Base-by-base conservation (phyloP, 2,888 invertebrate species). In the Latheticus oryzae region DNA sequence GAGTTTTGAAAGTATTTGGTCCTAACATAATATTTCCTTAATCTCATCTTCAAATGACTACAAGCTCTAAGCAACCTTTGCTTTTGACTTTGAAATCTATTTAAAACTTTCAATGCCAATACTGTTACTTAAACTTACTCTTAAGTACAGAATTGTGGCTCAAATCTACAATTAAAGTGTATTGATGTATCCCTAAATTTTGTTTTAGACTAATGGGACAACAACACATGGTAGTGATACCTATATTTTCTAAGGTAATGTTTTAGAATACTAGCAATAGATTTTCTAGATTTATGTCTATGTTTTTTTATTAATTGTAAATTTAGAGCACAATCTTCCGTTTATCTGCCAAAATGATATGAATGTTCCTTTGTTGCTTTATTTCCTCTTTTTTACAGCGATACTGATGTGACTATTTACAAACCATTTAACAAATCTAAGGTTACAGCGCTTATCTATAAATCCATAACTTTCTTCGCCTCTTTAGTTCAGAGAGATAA, bases 211-310 rank as follows among this genome's bases (percentile, higher is more conserved):
- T 82, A 87, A 87, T 83, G 87, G 84, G 75, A 85, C 86, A 82
- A 84, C 85, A 81, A 82, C 85, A 63, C 64, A 71, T 65, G 71
- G 68, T 87, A 91, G 91, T 85, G 88, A 91, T 87, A 91, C 91
- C 77, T 91, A 91, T 86, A 91, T 91, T 86, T 91, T 83, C 84
- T 91, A 89, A 79, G 81, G 77, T 75, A 78, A 81, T 62, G 60
- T 60, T 38, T 30, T 43, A 30, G 28, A 19, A 8, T 1, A 3
- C 19, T 43, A 51, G 15, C 15, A 16, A 11, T 42, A 42, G 32
- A 42, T 11, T 19, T 21, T 23, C 26, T 37, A 12, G 16, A 47
- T 16, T n/a, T n/a, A n/a, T n/a, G n/a, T n/a, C n/a, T n/a, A n/a
- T n/a, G n/a, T n/a, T n/a, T 16, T 38, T 50, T 5, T 16, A 30